A percentile compares a stretch with the other conserved stretches of the same genome.
phyloP scores from a whole-genome alignment of 2,113 vertebrate genomes.

The Cheilinus undulatus region DNA sequence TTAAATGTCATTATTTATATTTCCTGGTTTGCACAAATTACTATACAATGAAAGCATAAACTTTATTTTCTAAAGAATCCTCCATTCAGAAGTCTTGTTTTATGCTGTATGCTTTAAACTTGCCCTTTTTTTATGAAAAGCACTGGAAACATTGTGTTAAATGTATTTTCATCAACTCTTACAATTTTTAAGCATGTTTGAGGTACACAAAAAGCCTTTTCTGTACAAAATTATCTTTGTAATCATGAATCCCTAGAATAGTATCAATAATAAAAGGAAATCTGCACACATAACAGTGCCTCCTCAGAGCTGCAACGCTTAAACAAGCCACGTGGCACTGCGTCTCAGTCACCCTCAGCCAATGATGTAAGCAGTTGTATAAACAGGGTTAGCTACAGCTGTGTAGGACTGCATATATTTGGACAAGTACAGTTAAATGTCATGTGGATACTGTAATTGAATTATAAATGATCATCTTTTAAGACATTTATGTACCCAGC shows the following conservation, averaged over 20 bases:
- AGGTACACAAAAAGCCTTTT: not conserved
- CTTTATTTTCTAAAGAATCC: too few relatives aligned
- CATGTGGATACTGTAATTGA: not conserved
- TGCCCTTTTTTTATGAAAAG: too few relatives aligned
- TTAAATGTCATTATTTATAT: not conserved
- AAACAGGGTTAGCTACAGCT: slow-evolving; percentile 1
- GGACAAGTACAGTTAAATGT: not conserved
- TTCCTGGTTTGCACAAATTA: not conserved
- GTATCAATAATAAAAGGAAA: not conserved
- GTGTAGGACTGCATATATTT: not conserved
- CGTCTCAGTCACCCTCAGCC: not conserved
- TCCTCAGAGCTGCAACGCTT: slow-evolving; percentile 35
- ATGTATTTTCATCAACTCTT: too few relatives aligned
- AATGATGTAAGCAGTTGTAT: not conserved
- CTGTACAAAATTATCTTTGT: not conserved
- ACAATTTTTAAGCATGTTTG: not conserved
- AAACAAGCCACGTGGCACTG: slow-evolving; percentile 61
- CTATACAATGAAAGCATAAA: not conserved
- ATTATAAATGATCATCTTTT: not conserved
- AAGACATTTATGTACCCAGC: not conserved
- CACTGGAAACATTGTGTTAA: too few relatives aligned
- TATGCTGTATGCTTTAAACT: too few relatives aligned
- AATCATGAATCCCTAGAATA: not conserved
- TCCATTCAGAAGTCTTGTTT: too few relatives aligned
- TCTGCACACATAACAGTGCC: slow-evolving; percentile 7